Evolutionary conservation across 2,113 vertebrate genomes (phyloP).

Genomic region (Ardeotis arabs): DNA sequence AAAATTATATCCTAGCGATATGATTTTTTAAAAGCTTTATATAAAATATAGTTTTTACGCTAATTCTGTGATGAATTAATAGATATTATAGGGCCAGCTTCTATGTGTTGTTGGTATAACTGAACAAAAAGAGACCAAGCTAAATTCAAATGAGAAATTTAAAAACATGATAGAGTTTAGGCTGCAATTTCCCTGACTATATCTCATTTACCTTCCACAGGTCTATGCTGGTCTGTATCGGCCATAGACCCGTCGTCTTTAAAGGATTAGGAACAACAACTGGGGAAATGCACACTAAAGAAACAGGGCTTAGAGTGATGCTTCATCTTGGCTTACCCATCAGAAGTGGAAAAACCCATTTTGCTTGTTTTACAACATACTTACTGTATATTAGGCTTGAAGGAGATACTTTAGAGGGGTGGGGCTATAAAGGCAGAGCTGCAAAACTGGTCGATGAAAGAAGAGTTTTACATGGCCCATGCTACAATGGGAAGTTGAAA

Average conservation of each 20-base stretch:
- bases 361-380: not conserved
- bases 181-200: not conserved
- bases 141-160: not conserved
- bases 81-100: not conserved
- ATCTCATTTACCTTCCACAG: not conserved
- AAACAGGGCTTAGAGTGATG: not conserved
- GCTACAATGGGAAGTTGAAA: not conserved
- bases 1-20: not conserved
- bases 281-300: not conserved
- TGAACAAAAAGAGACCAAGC: not conserved
- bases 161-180: not conserved
- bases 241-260: not conserved
- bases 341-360: not conserved
- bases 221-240: not conserved
- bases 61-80: not conserved
- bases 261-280: not conserved
- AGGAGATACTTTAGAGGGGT: not conserved
- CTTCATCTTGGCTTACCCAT: not conserved
- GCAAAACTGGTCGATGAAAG: not conserved
- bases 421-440: not conserved
- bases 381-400: not conserved
- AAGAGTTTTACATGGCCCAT: not conserved
- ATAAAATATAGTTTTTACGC: not conserved
- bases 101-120: not conserved
- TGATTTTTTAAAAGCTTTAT: not conserved